A percentile compares a stretch with the other conserved stretches of the same genome.
Conservation (phyloP, 2,797 vertebrate genomes). For the Pangasius larnaudii region DNA sequence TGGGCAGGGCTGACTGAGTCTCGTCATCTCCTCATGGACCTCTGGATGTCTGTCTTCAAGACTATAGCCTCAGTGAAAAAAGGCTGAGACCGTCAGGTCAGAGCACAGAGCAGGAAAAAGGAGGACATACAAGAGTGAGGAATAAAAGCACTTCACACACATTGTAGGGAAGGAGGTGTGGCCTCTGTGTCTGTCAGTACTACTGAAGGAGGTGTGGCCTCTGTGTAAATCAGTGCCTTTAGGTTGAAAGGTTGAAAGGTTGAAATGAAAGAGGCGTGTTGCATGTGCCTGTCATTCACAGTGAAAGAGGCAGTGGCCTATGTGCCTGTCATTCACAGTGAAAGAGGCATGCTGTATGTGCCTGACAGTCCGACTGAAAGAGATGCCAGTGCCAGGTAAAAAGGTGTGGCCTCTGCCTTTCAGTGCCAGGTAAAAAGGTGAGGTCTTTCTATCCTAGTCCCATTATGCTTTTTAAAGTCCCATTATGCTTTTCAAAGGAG, state of each 20-base stretch:
- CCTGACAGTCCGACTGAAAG: no score
- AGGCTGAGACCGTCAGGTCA: constrained; percentile 12
- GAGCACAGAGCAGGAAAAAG: neutral
- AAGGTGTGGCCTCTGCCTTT: neutral
- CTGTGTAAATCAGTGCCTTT: no score
- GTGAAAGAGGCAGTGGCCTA: neutral
- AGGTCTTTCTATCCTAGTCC: neutral
- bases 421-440: neutral
- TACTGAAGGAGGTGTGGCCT: neutral
- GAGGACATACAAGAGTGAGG: neutral
- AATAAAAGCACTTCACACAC: neutral
- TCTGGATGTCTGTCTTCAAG: constrained; percentile 25
- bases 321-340: neutral
- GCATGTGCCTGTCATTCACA: neutral
- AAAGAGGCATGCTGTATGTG: neutral
- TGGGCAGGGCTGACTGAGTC: constrained; percentile 23
- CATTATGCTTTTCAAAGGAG: neutral
- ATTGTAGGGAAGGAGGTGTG: neutral
- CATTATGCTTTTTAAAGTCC: neutral
- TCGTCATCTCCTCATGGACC: neutral
- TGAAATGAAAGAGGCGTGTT: neutral
- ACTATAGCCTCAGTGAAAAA: neutral
- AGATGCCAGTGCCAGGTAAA: no score
- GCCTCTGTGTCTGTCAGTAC: neutral
- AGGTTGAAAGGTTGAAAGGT: no score